Percentiles rank a stretch among this genome's conserved stretches.
phyloP scores from a whole-genome alignment of 1,140 invertebrate species.

The Linepithema humile region DNA sequence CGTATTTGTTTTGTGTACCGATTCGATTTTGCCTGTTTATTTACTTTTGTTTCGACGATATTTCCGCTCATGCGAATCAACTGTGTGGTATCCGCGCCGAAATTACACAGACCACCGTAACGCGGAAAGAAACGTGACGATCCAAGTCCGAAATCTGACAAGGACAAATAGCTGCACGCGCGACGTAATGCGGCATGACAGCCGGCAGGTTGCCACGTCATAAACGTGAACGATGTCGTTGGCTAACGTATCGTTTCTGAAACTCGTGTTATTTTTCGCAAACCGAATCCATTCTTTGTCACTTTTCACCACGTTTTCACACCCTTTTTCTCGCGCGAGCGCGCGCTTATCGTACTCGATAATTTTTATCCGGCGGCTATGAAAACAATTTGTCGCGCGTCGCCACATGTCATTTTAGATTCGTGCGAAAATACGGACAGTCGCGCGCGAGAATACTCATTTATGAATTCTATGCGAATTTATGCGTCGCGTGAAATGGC shows the following conservation, averaged over 20 bases:
- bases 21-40: conserved; percentile 29
- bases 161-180: conserved; percentile 33
- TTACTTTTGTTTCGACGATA: conserved; percentile 1
- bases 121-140: conserved; percentile 28
- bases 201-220: neutral
- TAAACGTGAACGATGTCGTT: conserved; percentile 56
- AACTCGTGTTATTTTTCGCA: conserved; percentile 47
- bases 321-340: neutral
- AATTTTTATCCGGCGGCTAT: conserved; percentile 18
- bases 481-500: conserved; percentile 9
- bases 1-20: neutral
- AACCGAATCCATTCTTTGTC: conserved; percentile 31
- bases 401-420: neutral
- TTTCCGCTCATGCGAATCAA: conserved; percentile 1
- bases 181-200: neutral
- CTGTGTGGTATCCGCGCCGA: neutral
- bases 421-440: neutral
- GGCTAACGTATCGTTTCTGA: conserved; percentile 33
- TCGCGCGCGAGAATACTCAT: conserved; percentile 19
- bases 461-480: conserved; percentile 36
- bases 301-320: conserved; percentile 21
- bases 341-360: conserved; percentile 1
- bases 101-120: neutral
- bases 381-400: conserved; percentile 47
- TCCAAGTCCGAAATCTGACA: conserved; percentile 54